Evolutionary conservation across 2,888 invertebrate species (phyloP).

Genomic region (Galerucella calmariensis): DNA sequence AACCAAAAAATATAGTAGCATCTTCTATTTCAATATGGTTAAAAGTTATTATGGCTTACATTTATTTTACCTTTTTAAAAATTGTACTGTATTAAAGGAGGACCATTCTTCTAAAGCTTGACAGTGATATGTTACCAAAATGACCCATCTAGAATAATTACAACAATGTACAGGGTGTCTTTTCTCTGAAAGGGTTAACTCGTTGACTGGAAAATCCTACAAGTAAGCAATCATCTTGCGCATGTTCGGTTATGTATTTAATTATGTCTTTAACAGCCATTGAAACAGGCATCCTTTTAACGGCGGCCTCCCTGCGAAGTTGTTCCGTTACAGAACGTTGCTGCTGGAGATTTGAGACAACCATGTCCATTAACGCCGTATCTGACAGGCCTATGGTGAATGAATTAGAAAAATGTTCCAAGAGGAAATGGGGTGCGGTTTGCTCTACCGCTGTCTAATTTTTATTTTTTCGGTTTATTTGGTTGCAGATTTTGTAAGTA

Average conservation of each 20-base stretch:
- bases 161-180: slow-evolving; percentile 86
- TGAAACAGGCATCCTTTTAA: slow-evolving; percentile 87
- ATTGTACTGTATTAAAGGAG: not conserved
- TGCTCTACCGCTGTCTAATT: slow-evolving; percentile 28
- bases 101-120: slow-evolving; percentile 24
- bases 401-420: slow-evolving; percentile 25
- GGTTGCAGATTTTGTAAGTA: slow-evolving; percentile 5
- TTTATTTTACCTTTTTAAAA: slow-evolving; percentile 12
- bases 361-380: slow-evolving; percentile 91
- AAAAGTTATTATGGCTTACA: not conserved
- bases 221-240: slow-evolving; percentile 91
- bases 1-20: not conserved
- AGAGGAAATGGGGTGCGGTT: slow-evolving; percentile 37
- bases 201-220: slow-evolving; percentile 95
- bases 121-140: slow-evolving; percentile 28
- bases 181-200: slow-evolving; percentile 95
- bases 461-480: slow-evolving; percentile 8
- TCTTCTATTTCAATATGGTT: not conserved
- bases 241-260: slow-evolving; percentile 89
- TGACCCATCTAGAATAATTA: slow-evolving; percentile 65
- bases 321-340: slow-evolving; percentile 94
- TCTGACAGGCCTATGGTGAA: slow-evolving; percentile 88
- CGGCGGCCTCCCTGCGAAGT: slow-evolving; percentile 88
- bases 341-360: slow-evolving; percentile 94
- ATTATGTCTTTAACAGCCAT: slow-evolving; percentile 93